Evolutionary conservation across 2,113 vertebrate species (phyloP), one percentile per base, ranked within the genome.

Genomic region (Elephas maximus): DNA sequence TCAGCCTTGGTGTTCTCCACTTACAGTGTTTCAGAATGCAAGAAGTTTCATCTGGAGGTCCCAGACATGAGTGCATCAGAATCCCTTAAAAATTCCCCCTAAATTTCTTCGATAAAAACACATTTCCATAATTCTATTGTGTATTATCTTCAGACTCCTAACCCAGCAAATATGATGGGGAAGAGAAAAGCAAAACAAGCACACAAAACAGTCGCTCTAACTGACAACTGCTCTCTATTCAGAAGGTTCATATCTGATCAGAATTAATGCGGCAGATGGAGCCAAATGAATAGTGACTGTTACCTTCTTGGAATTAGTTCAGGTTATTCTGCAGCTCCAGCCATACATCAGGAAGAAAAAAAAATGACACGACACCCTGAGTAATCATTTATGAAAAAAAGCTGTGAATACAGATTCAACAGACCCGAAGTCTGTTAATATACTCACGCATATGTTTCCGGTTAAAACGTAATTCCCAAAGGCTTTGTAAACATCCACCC

Each of bases 191-290:
- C 90, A 98, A 96, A 98, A 96, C 95, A 97, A 96, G 96, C 93
- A 95, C 90, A 90, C 33, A 80, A 96, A 97, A 93, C 90, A 73
- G 57, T 92, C 86, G 5, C 96, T 94, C 97, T 90, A 77, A 96
- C 97, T 94, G 91, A 97, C 94, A 98, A 95, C 98, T 96, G 98
- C 97, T 95, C 80, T 95, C 94, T 97, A 80, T 94, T 95, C 95
- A 96, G 91, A 91, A 65, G 81, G 82, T 77, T 48, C 0, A 0
- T 82, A 97, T 97, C 97, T 97, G 98, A 98, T 96, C 97, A 92
- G 97, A 98, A 98, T 97, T 97, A 98, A 96, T 97, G 97, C 44
- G 97, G 91, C 97, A 97, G 97, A 97, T 94, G 93, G 96, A 97
- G 89, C 65, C 88, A 95, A 96, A 83, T 76, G 93, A 98, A 88